phyloP scores from a whole-genome alignment of 1,140 invertebrate species.

The Trichonephila clavipes region DNA sequence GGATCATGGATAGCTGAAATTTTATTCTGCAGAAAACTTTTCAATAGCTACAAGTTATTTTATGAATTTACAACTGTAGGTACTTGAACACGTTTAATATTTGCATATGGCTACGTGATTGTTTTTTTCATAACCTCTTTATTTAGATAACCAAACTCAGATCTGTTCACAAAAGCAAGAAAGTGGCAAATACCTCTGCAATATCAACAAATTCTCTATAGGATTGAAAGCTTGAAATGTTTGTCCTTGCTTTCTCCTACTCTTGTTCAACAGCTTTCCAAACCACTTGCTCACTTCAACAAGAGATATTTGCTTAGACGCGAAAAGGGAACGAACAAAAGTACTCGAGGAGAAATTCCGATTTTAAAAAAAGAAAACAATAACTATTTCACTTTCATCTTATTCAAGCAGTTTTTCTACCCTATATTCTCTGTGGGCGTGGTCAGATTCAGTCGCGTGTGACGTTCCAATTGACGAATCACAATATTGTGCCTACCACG shows the following conservation, averaged over 20 bases:
- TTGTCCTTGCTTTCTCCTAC: not conserved
- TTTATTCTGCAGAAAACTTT: no score
- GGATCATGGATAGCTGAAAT: no score
- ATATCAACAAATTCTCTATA: not conserved
- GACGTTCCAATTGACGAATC: conserved; percentile 68
- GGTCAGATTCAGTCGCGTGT: conserved; percentile 58
- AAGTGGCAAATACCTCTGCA: no score
- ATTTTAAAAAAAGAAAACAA: not conserved
- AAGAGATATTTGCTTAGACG: conserved; percentile 7
- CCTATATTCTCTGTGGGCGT: conserved; percentile 36
- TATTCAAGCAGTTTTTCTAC: not conserved
- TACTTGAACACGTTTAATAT: no score
- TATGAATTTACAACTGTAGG: no score
- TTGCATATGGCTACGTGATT: no score
- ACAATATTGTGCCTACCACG: conserved; percentile 55
- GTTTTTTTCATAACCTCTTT: no score
- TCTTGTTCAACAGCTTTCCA: not conserved
- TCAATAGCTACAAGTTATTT: no score
- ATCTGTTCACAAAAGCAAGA: no score
- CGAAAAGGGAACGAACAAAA: not conserved
- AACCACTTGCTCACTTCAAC: not conserved
- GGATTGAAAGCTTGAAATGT: not conserved
- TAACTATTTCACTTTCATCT: conserved; percentile 5
- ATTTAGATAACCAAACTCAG: no score
- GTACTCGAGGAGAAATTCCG: not conserved